phyloP scores from a whole-genome alignment of 2,113 vertebrate genomes.

The Ptilorrhoa leucosticta region DNA sequence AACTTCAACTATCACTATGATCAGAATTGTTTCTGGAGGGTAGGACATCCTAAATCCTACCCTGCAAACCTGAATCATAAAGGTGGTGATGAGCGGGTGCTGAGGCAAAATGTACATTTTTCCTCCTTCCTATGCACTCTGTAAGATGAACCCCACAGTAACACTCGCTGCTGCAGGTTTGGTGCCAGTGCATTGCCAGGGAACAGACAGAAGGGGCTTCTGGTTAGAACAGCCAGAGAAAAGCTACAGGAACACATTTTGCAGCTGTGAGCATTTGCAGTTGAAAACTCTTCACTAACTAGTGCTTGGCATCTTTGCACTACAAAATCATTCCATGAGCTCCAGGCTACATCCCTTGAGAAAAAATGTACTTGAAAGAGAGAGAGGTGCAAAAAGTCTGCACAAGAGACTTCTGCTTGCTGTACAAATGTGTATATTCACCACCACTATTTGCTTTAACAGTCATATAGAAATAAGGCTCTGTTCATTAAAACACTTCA shows the following conservation, averaged over 20 bases:
- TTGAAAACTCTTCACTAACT: background rate
- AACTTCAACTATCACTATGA: background rate
- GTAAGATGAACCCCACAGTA: background rate
- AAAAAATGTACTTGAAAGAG: background rate
- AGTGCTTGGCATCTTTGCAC: background rate
- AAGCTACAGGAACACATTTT: background rate
- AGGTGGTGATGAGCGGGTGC: background rate
- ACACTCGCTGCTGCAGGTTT: background rate
- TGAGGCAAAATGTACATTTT: background rate
- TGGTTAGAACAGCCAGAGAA: background rate
- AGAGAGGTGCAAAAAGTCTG: background rate
- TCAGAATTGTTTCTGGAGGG: background rate
- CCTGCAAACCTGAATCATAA: background rate
- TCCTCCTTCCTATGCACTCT: background rate
- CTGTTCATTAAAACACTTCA: background rate
- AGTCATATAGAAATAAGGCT: background rate
- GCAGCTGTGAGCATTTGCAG: background rate
- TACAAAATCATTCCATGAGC: background rate
- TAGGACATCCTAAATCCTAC: background rate
- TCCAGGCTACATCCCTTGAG: background rate
- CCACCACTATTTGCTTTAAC: background rate
- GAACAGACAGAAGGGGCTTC: background rate
- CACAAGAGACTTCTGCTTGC: background rate
- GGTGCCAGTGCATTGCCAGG: background rate
- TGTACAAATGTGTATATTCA: background rate